phyloP scores from a whole-genome alignment of 2,888 invertebrate species.

The Drosophila suboccidentalis region DNA sequence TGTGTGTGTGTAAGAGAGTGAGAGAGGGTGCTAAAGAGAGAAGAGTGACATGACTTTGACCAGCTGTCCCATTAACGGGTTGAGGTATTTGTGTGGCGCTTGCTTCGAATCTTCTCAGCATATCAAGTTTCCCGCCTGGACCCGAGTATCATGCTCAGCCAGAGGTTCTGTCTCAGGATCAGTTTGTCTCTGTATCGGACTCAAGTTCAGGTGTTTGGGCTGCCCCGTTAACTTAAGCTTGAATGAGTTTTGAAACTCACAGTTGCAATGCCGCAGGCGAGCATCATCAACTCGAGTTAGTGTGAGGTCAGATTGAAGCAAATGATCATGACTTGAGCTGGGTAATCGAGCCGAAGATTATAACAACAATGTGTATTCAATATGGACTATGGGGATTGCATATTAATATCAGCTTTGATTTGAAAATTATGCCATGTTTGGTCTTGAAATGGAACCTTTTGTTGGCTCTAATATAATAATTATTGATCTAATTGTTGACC shows the following conservation, averaged over 20 bases:
- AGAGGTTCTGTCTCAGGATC: conserved; percentile 8
- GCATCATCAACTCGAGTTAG: conserved; percentile 47
- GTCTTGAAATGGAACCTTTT: background rate
- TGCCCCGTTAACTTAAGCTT: conserved; percentile 57
- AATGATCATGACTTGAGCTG: conserved; percentile 12
- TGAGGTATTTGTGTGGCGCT: conserved; percentile 58
- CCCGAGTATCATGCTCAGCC: conserved; percentile 51
- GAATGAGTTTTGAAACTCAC: conserved; percentile 55
- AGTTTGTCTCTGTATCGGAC: conserved; percentile 12
- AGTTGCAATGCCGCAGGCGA: conserved; percentile 54
- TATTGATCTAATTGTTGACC: too few relatives aligned
- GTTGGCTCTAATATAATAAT: background rate
- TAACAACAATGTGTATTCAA: conserved; percentile 21
- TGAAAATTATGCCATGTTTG: too few relatives aligned
- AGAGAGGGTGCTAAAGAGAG: conserved; percentile 15
- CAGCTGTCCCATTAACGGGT: conserved; percentile 57
- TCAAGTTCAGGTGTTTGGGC: conserved; percentile 63
- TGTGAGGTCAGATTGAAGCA: conserved; percentile 44
- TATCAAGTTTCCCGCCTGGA: conserved; percentile 69
- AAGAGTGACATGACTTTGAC: conserved; percentile 35
- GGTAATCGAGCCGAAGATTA: conserved; percentile 58
- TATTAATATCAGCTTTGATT: conserved; percentile 1
- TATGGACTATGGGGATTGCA: background rate
- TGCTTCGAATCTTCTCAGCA: conserved; percentile 76
- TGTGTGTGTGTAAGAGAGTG: background rate